Evolutionary conservation across 2,797 vertebrate species (phyloP).

Genomic region (Alcedo quadribrachys): DNA sequence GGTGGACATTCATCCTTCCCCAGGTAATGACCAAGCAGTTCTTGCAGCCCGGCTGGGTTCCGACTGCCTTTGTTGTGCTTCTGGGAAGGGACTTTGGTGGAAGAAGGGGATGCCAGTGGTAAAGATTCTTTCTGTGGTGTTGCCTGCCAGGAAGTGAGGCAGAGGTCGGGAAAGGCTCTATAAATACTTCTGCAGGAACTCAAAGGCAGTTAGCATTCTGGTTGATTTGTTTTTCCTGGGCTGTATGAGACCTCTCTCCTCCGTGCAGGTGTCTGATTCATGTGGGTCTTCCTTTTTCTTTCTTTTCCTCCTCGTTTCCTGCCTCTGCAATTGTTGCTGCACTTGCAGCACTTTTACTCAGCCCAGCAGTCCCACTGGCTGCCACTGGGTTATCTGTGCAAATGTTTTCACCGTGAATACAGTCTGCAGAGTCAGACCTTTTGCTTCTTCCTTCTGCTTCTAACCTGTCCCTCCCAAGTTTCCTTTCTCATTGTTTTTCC

Average conservation of each 20-base stretch:
- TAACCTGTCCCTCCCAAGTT: conserved; percentile 69
- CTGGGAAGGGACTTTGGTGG: conserved; percentile 1
- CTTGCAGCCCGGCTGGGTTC: background rate
- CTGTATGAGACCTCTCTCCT: conserved; percentile 5
- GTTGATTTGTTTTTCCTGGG: conserved; percentile 62
- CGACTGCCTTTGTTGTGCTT: background rate
- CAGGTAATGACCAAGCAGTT: background rate
- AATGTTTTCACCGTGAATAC: conserved; percentile 29
- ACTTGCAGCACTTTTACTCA: conserved; percentile 46
- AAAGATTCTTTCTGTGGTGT: conserved; percentile 47
- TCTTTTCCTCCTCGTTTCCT: conserved; percentile 65
- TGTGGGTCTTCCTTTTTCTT: conserved; percentile 61
- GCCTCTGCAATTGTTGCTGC: conserved; percentile 46
- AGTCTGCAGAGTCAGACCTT: conserved; percentile 60
- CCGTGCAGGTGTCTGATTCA: conserved; percentile 52
- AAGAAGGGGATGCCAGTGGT: conserved; percentile 55
- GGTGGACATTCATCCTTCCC: background rate
- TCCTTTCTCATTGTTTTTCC: conserved; percentile 70
- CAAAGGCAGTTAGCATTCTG: conserved; percentile 33
- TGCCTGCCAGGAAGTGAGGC: conserved; percentile 59
- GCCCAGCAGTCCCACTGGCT: background rate
- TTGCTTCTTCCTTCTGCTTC: conserved; percentile 69
- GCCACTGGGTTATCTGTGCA: conserved; percentile 46
- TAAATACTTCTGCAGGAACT: conserved; percentile 61
- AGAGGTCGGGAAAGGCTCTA: conserved; percentile 41